Evolutionary conservation across 2,888 invertebrate species (phyloP).

Genomic region (Plemyria rubiginata): DNA sequence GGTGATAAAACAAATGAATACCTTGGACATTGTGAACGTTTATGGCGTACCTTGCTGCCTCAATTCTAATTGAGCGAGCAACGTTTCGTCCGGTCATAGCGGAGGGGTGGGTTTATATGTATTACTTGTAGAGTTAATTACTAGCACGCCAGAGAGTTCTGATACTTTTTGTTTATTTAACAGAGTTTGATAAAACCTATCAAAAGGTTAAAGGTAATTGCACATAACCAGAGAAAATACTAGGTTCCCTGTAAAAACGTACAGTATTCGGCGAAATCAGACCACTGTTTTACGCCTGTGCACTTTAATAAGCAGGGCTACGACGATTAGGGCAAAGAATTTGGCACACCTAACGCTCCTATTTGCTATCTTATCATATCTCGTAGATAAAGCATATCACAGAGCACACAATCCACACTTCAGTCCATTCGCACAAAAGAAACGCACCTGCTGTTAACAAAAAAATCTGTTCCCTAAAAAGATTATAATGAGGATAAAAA

Average conservation of each 20-base stretch:
- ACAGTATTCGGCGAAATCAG: conserved; percentile 17
- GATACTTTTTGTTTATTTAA: background rate
- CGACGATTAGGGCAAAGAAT: conserved; percentile 81
- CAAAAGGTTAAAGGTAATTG: background rate
- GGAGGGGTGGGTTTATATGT: too few species aligned
- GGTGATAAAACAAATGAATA: conserved; percentile 44
- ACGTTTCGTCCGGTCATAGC: too few species aligned
- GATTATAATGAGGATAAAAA: conserved; percentile 64
- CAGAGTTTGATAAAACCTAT: background rate
- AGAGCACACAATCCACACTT: conserved; percentile 68
- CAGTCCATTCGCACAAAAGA: conserved; percentile 70
- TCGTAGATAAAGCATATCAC: conserved; percentile 76
- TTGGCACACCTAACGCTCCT: conserved; percentile 83
- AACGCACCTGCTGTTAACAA: conserved; percentile 67
- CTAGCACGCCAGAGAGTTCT: too few species aligned
- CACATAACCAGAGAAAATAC: background rate
- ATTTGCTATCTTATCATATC: conserved; percentile 82
- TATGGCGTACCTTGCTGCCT: background rate
- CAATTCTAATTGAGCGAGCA: too few species aligned
- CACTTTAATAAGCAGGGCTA: conserved; percentile 56
- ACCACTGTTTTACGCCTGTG: conserved; percentile 32
- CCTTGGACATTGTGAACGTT: background rate
- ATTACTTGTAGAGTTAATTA: too few species aligned
- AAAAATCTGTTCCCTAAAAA: conserved; percentile 42
- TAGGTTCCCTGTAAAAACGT: background rate